Conservation (phyloP, 2,888 invertebrate species). For the Tortricodes alternella region DNA sequence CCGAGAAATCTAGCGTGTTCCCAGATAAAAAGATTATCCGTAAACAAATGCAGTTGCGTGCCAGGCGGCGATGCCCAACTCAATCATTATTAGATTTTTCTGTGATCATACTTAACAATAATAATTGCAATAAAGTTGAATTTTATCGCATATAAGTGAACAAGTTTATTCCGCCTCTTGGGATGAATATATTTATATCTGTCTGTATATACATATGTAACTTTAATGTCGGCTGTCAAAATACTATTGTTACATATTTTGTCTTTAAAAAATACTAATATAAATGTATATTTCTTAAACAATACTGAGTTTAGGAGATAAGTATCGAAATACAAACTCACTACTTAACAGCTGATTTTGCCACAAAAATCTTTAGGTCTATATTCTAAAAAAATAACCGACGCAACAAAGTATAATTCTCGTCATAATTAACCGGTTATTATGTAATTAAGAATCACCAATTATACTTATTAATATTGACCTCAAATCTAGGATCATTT, state of each 20-base stretch:
- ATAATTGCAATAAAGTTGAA: not conserved
- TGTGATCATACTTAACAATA: not conserved
- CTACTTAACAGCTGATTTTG: no score
- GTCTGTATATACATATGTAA: no score
- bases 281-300: no score
- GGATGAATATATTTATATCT: no score
- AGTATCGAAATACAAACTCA: no score
- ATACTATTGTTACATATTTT: no score
- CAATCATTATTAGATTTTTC: not conserved
- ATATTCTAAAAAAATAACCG: not conserved
- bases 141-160: not conserved
- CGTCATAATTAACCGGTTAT: not conserved
- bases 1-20: conserved; percentile 59
- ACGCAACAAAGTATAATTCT: not conserved
- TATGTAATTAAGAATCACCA: not conserved
- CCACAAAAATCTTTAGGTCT: no score
- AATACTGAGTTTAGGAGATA: no score
- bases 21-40: conserved; percentile 48
- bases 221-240: no score
- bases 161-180: no score
- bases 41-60: conserved; percentile 42
- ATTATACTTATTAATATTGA: conserved; percentile 1
- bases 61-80: not conserved
- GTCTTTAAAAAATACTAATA: no score
- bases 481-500: not conserved